phyloP scores from a whole-genome alignment of 2,113 vertebrate genomes.

The Brachirus orientalis region DNA sequence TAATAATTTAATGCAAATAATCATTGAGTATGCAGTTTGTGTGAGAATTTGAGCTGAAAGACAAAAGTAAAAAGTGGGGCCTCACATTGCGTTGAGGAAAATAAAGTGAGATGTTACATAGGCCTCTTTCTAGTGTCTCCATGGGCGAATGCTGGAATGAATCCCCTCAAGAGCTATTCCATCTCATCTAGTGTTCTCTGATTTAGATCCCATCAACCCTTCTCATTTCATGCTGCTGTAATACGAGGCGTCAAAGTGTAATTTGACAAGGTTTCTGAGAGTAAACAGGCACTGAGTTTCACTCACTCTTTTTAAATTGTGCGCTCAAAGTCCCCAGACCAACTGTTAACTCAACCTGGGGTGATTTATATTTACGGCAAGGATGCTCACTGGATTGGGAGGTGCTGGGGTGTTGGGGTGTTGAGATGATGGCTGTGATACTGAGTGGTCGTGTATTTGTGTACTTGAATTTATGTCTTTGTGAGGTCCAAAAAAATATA shows the following conservation, averaged over 20 bases:
- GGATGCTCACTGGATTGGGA: not conserved
- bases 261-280: constrained; percentile 67
- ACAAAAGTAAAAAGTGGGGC: constrained; percentile 79
- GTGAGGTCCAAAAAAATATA: too few relatives aligned
- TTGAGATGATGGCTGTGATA: constrained; percentile 21
- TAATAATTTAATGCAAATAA: constrained; percentile 84
- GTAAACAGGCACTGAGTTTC: constrained; percentile 57
- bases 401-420: not conserved
- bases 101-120: constrained; percentile 77
- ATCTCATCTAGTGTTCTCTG: constrained; percentile 68
- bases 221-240: constrained; percentile 52
- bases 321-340: constrained; percentile 23
- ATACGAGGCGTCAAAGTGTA: constrained; percentile 68
- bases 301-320: constrained; percentile 27
- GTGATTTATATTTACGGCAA: constrained; percentile 19
- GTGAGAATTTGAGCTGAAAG: constrained; percentile 79
- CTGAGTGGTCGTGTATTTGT: constrained; percentile 2
- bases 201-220: constrained; percentile 66
- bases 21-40: constrained; percentile 80
- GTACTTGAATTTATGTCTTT: too few relatives aligned
- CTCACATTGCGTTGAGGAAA: constrained; percentile 76
- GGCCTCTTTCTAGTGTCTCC: constrained; percentile 71
- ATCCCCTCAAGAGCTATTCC: constrained; percentile 71
- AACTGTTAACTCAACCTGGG: constrained; percentile 30
- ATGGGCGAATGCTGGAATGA: constrained; percentile 69